Base-by-base conservation (phyloP, 2,797 vertebrate genomes). In the Centropyge bicolor region DNA sequence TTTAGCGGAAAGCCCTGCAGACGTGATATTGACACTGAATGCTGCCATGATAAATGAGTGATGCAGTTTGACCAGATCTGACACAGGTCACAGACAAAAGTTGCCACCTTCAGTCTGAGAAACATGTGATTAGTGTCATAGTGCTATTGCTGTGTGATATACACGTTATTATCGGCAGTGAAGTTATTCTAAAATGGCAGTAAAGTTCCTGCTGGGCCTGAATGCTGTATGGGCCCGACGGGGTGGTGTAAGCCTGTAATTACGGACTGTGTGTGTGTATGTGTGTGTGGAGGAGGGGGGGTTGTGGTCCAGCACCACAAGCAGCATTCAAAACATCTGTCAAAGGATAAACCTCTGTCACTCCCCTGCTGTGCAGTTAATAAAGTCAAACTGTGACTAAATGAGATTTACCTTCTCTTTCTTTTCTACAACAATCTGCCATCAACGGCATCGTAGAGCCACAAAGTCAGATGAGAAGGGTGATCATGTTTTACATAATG, bases 301-400 rank as follows among this genome's bases (percentile, higher is more conserved):
- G 62, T 55, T 0, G 45, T 19, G 65, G 74, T 56, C 40, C 62
- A 27, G 49, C 83, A 51, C 62, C 6, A 17, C 59, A 57, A 67
- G 74, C 70, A 55, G 76, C 76, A 41, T 83, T 85, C 49, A 49
- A 49, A 90, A 88, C 86, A 87, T 85, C 81, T 83, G 87, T 79
- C 75, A 88, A 51, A 86, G 75, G 69, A 88, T 68, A 83, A 89
- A 87, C 71, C 80, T 86, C 83, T 81, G 80, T 86, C 80, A 38
- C 13, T 20, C 31, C 91, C 83, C 61, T n/a, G 83, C 86, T 82
- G 90, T 27, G 84, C 60, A 36, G 75, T 65, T 90, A 86, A 88
- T 91, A 87, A 85, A 91, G 83, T 82, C 83, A 80, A 84, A 82
- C 81, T 82, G 88, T 55, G 88, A 83, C 55, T 36, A 85, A 87